Percentiles rank a stretch among this genome's conserved stretches.
These are phyloP conservation scores for Melanargia galathea DNA, from an alignment of 2,888 invertebrate genomes.

Conservation along the genomic window DNA sequence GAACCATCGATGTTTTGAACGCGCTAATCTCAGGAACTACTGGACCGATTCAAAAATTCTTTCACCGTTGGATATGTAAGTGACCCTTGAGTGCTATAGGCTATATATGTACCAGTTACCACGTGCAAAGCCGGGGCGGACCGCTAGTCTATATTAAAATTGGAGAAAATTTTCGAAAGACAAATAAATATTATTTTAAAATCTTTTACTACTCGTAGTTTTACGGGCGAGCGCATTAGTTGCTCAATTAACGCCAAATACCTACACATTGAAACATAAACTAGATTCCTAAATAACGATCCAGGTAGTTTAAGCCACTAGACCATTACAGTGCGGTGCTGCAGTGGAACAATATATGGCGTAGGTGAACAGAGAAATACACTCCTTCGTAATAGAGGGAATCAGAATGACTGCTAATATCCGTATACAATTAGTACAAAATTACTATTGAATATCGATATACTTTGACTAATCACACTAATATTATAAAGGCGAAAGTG, in stretches of 20 bases:
- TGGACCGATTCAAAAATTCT: no score
- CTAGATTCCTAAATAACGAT: slow-evolving; percentile 18
- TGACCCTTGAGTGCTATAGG: no score
- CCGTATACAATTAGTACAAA: neutral
- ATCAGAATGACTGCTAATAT: neutral
- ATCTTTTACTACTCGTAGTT: neutral
- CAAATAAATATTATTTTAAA: neutral
- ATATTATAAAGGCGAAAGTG: no score
- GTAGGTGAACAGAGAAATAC: slow-evolving; percentile 1
- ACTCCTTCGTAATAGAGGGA: neutral
- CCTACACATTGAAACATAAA: slow-evolving; percentile 11
- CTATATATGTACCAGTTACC: no score
- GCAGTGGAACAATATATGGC: slow-evolving; percentile 8
- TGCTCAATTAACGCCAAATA: slow-evolving; percentile 1
- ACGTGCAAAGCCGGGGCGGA: no score
- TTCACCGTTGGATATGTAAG: no score
- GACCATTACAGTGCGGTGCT: slow-evolving; percentile 16
- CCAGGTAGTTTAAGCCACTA: slow-evolving; percentile 14
- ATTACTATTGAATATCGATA: neutral
- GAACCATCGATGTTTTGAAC: no score
- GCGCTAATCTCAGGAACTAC: no score
- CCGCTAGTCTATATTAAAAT: no score
- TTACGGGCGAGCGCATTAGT: neutral
- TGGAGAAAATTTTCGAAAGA: no score
- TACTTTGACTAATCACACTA: no score